These are phyloP conservation scores for Papilio gigon DNA, from an alignment of 2,888 invertebrate species.

Conservation along the genomic window DNA sequence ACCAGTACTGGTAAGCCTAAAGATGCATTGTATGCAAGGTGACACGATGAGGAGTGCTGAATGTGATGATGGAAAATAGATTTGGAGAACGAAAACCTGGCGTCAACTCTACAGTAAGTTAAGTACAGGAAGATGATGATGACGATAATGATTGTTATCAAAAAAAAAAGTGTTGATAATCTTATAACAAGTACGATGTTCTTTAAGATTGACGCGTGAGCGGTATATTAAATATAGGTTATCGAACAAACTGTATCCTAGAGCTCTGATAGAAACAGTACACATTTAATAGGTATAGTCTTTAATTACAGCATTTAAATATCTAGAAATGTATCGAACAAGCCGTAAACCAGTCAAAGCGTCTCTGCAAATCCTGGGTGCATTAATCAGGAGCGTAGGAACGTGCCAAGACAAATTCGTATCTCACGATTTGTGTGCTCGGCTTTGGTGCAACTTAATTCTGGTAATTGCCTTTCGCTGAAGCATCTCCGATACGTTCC, in stretches of 20 bases:
- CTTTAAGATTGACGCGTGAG: neutral
- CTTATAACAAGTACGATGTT: too few relatives aligned
- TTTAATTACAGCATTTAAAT: slow-evolving; percentile 20
- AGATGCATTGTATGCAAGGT: too few relatives aligned
- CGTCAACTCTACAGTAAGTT: too few relatives aligned
- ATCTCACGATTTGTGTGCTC: slow-evolving; percentile 41
- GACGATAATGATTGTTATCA: too few relatives aligned
- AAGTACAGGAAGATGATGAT: too few relatives aligned
- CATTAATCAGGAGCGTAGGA: slow-evolving; percentile 38
- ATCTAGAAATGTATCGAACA: slow-evolving; percentile 29
- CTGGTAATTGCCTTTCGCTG: slow-evolving; percentile 38
- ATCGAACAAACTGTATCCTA: too few relatives aligned
- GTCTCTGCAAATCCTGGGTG: slow-evolving; percentile 39
- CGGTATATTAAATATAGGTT: too few relatives aligned
- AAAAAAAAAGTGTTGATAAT: too few relatives aligned
- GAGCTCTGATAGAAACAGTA: neutral
- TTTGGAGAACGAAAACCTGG: too few relatives aligned
- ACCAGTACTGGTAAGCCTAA: too few relatives aligned
- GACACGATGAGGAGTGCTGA: too few relatives aligned
- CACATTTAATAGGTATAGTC: neutral
- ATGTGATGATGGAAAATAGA: too few relatives aligned
- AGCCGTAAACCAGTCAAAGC: slow-evolving; percentile 39
- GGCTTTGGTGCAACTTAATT: slow-evolving; percentile 38
- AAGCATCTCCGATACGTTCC: slow-evolving; percentile 30
- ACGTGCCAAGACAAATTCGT: slow-evolving; percentile 43